Evolutionary conservation across 2,888 invertebrate genomes (phyloP), one percentile per base, ranked within the genome.

Genomic region (Nasonia oneida): DNA sequence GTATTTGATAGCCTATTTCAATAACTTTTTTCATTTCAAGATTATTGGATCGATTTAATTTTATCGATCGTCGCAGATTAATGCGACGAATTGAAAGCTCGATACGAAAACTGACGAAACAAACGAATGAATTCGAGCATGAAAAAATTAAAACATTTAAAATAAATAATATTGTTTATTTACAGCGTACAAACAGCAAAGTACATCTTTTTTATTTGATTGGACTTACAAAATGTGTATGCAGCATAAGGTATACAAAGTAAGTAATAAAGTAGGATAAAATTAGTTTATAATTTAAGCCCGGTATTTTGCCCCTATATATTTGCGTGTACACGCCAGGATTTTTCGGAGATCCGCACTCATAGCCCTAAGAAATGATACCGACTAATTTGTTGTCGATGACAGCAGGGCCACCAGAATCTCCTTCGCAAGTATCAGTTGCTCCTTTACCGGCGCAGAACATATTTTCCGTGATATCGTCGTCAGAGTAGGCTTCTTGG

Each of bases 351-450:
- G 33, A 67, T 67, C 67, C 67, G 14, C 67, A 67, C 33, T 33
- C 14, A 1, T 29, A 14, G 15, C 67, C 67, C 67, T 33, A 67
- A 67, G 67, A 67, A 33, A 87, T 79, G 23, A 87, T 73, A 2
- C 87, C 86, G 4, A 79, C 84, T n/a, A 87, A 37, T 83, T 80
- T 79, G 10, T 83, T 81, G n/a, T 85, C 77, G 18, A 77, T 53
- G 15, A 83, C 83, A 10, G 53, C 86, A 8, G 88, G 88, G 0
- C 87, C 86, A 33, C 88, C 88, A 12, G 88, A 88, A 61, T 88
- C 88, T 12, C 88, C 88, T 42, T 84, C 81, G 74, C 87, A 87
- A 47, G 87, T n/a, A 76, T 87, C 87, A 3, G 75, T 33, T 37
- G 8, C 23, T n/a, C 79, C 79, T 14, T 18, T 70, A n/a, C 79